Conservation (phyloP, 2,888 invertebrate genomes). For the Altica lythri region DNA sequence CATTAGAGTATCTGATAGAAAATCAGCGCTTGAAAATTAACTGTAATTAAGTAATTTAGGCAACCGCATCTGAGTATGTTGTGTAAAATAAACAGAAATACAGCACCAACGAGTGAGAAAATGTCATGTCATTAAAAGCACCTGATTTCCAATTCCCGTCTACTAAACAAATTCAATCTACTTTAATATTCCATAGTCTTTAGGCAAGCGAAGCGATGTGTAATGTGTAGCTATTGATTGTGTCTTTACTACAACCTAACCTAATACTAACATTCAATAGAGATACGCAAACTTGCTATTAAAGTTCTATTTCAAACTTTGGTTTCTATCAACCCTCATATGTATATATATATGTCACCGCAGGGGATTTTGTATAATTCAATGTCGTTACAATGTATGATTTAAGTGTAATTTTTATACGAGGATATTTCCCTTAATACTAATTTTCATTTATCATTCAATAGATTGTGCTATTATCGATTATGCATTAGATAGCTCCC, state of each 20-base stretch:
- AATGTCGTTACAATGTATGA: too few species aligned
- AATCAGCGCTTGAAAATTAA: too few species aligned
- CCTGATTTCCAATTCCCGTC: conserved; percentile 18
- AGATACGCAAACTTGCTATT: conserved; percentile 14
- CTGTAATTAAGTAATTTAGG: neutral
- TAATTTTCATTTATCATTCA: too few species aligned
- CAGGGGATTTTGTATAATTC: neutral
- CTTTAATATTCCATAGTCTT: conserved; percentile 23
- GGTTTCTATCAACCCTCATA: neutral
- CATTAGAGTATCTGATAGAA: too few species aligned
- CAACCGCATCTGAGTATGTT: too few species aligned
- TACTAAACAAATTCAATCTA: conserved; percentile 16
- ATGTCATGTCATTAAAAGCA: conserved; percentile 18
- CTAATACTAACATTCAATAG: conserved; percentile 15
- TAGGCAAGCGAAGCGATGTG: conserved; percentile 17
- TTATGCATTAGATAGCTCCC: too few species aligned
- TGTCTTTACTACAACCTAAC: conserved; percentile 12
- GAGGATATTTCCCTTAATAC: too few species aligned
- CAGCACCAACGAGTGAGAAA: too few species aligned
- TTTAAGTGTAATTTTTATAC: too few species aligned
- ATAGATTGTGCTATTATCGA: too few species aligned
- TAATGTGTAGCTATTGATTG: conserved; percentile 17
- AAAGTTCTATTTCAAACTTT: conserved; percentile 16
- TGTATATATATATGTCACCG: neutral
- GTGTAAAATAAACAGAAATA: too few species aligned